phyloP scores from a whole-genome alignment of 2,797 vertebrate species.

The Scyliorhinus canicula region DNA sequence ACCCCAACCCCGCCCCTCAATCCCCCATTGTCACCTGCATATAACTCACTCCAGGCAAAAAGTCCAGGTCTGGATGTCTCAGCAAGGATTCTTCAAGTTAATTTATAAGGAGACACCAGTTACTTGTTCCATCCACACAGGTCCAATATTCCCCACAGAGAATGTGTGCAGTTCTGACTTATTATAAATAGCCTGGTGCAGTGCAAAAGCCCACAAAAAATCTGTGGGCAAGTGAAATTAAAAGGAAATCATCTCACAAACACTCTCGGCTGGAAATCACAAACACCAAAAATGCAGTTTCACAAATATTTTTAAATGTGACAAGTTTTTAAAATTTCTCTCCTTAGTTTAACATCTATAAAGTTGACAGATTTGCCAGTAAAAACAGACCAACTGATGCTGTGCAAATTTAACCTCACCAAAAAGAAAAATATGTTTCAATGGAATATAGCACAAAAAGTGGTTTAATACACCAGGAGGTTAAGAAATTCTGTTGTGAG shows the following conservation, averaged over 20 bases:
- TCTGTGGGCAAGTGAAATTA: background rate
- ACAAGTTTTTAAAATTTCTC: background rate
- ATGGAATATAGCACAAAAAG: background rate
- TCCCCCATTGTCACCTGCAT: no score
- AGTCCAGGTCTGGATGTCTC: background rate
- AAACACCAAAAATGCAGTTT: no score
- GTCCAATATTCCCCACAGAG: background rate
- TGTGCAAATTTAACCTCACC: background rate
- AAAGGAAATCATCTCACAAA: background rate
- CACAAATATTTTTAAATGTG: background rate
- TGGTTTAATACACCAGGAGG: background rate
- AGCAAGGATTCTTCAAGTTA: background rate
- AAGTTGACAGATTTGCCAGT: background rate
- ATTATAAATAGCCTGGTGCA: background rate
- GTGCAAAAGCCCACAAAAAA: background rate
- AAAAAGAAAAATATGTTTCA: background rate
- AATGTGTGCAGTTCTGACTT: background rate
- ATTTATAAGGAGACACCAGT: background rate
- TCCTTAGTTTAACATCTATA: background rate
- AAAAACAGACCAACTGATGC: background rate
- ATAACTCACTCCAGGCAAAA: background rate
- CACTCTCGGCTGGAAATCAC: background rate
- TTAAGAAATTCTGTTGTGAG: background rate
- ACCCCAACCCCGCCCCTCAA: no score
- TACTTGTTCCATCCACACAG: background rate